Conservation (phyloP, 2,113 vertebrate species). For the Urocolius indicus region DNA sequence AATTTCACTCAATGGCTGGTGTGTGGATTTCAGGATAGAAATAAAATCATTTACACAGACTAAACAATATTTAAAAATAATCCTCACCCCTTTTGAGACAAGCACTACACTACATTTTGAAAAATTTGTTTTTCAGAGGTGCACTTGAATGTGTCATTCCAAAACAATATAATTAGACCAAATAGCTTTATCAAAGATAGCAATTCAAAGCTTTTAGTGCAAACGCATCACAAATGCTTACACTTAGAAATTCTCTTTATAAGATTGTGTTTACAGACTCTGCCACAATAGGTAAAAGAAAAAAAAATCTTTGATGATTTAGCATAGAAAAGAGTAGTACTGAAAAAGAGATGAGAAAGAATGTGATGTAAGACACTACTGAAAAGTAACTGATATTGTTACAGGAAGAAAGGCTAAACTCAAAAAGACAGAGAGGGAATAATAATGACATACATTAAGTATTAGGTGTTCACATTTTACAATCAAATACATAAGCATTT, state of each 20-base stretch:
- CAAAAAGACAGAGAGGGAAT: neutral
- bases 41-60: neutral
- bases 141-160: neutral
- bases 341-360: slow-evolving; percentile 44
- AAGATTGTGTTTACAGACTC: slow-evolving; percentile 52
- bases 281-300: slow-evolving; percentile 49
- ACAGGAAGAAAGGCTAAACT: slow-evolving; percentile 24
- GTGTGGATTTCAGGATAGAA: neutral
- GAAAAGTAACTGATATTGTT: slow-evolving; percentile 58
- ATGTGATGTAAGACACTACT: neutral
- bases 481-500: neutral
- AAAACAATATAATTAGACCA: slow-evolving; percentile 65
- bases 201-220: slow-evolving; percentile 72
- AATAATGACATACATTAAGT: neutral
- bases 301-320: slow-evolving; percentile 65
- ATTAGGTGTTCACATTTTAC: neutral
- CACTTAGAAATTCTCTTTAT: slow-evolving; percentile 62
- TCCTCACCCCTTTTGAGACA: neutral
- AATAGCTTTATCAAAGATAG: slow-evolving; percentile 67
- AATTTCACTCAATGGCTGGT: neutral
- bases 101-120: neutral
- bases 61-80: slow-evolving; percentile 7
- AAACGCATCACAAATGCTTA: slow-evolving; percentile 58
- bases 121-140: neutral
- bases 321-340: slow-evolving; percentile 5